phyloP scores from a whole-genome alignment of 2,888 invertebrate species.

The Caenorhabditis sp. region DNA sequence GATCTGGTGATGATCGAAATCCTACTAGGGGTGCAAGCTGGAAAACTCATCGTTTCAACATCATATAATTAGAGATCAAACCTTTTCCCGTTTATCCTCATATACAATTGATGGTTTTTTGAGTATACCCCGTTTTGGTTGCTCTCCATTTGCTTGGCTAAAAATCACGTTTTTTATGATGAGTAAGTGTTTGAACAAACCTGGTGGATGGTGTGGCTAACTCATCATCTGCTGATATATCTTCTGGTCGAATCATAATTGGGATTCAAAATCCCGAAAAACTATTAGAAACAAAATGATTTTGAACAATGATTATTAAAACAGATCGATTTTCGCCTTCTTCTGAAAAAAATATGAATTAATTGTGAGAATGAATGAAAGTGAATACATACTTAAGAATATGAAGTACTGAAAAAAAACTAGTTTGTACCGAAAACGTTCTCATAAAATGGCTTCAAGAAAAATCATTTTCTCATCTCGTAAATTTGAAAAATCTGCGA shows the following conservation, averaged over 20 bases:
- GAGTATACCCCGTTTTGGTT: slow-evolving; percentile 61
- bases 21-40: slow-evolving; percentile 45
- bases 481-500: neutral
- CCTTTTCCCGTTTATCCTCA: slow-evolving; percentile 39
- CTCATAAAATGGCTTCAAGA: too few relatives aligned
- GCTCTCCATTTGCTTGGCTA: slow-evolving; percentile 36
- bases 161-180: too few relatives aligned
- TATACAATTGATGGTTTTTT: slow-evolving; percentile 50
- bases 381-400: neutral
- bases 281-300: neutral
- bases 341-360: neutral
- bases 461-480: too few relatives aligned
- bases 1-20: slow-evolving; percentile 53
- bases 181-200: too few relatives aligned
- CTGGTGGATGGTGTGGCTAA: slow-evolving; percentile 38
- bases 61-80: too few relatives aligned
- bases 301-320: neutral
- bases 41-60: neutral
- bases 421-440: neutral
- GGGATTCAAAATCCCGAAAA: neutral
- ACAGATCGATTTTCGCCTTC: neutral
- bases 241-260: neutral
- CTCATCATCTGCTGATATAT: slow-evolving; percentile 39
- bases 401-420: neutral
- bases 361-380: neutral